Percentiles rank a stretch among this genome's conserved stretches.
phyloP scores from a whole-genome alignment of 2,113 vertebrate species.

The Pedionomus torquatus region DNA sequence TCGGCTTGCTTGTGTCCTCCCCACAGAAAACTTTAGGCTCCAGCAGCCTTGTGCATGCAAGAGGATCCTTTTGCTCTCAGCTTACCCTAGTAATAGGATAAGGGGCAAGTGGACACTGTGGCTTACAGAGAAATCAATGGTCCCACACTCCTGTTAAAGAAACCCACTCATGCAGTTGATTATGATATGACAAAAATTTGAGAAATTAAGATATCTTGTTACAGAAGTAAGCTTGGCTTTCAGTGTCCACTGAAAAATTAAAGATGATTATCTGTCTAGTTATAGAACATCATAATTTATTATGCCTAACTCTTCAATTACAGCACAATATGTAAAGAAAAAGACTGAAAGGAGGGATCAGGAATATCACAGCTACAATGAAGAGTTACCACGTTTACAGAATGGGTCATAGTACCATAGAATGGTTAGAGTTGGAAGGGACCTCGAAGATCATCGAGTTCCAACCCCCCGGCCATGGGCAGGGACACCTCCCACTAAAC shows the following conservation, averaged over 20 bases:
- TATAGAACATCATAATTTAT: conserved; percentile 46
- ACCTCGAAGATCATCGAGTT: too few relatives aligned
- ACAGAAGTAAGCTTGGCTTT: conserved; percentile 30
- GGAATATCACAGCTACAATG: neutral
- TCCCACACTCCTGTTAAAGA: neutral
- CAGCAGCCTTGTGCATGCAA: neutral
- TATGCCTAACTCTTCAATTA: conserved; percentile 55
- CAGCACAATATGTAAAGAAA: conserved; percentile 44
- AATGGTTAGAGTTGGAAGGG: too few relatives aligned
- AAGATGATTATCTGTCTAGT: conserved; percentile 67
- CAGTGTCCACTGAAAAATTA: conserved; percentile 47
- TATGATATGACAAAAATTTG: neutral
- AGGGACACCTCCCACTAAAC: too few relatives aligned
- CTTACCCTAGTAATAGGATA: neutral
- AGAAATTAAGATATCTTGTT: conserved; percentile 2
- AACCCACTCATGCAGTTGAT: neutral
- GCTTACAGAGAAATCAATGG: neutral
- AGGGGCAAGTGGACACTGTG: neutral
- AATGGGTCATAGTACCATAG: neutral
- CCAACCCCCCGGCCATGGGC: too few relatives aligned
- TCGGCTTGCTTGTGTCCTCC: neutral
- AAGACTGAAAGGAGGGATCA: neutral
- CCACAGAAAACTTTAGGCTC: neutral
- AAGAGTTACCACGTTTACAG: neutral
- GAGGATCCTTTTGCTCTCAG: neutral